A percentile compares a stretch with the other conserved stretches of the same genome.
Evolutionary conservation across 2,797 vertebrate species (phyloP).

Genomic region (Paguma larvata): DNA sequence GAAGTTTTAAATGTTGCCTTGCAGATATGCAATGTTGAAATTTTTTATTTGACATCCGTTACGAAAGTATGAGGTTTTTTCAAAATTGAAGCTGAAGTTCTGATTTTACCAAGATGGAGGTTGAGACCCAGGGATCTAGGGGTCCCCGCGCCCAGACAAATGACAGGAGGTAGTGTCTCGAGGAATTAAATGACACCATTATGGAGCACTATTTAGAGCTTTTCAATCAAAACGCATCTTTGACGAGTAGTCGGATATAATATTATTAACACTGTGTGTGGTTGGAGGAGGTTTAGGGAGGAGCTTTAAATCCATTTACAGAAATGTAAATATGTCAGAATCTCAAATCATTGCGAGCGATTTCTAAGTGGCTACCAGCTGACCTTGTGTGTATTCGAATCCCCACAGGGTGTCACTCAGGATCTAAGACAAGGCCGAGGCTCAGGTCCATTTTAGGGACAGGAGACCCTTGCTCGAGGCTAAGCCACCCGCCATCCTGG

Average conservation of each 20-base stretch:
- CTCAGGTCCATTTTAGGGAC: background rate
- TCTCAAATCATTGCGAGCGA: too few species aligned
- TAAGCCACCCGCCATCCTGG: accelerated
- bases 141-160: background rate
- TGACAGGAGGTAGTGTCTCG: background rate
- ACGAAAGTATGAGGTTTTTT: background rate
- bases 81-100: background rate
- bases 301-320: background rate
- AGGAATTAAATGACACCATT: accelerated
- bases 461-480: background rate
- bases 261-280: background rate
- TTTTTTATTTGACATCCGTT: background rate
- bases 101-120: background rate
- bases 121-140: background rate
- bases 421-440: background rate
- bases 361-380: background rate
- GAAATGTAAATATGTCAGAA: background rate
- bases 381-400: accelerated
- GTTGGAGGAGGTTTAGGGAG: background rate
- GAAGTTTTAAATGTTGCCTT: background rate
- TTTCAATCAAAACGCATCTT: background rate
- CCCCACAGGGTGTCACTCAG: background rate
- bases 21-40: background rate
- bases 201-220: background rate
- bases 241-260: background rate